Evolutionary conservation across 2,888 invertebrate genomes (phyloP), one percentile per base, ranked within the genome.

Genomic region (Sinodicranocentrus sp.): DNA sequence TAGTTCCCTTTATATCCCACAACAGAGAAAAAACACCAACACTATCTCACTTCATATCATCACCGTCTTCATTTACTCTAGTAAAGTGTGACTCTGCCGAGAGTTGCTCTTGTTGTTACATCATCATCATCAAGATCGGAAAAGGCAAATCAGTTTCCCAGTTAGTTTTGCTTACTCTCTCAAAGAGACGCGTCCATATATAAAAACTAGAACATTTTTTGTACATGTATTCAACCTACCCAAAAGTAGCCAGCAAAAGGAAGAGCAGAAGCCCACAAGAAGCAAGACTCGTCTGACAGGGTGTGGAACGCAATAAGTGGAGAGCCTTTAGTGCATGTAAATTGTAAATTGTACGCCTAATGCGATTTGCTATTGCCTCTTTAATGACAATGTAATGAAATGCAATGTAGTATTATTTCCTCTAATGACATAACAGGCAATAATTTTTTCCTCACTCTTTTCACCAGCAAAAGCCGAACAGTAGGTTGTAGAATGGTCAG

Each of bases 391-490:
- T 78, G 78, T 78, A 78, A 78, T 78, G 70, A 78, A 78, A 78
- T 70, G 44, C 68, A 78, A 61, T 78, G 65, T 78, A 59, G 70
- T 59, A 59, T 70, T 78, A 68, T 78, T 70, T 43, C 23, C 78
- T 78, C 70, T 78, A 78, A 78, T 78, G 70, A 78, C 70, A 78
- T 78, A 78, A 78, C 68, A 48, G 59, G 59, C 72, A 72, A 59
- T 72, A 72, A 68, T 71, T 71, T 71, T 71, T 71, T 71, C 57
- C 71, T 71, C 71, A 71, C 71, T 71, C 71, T 57, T 71, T 71
- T 54, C 25, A 71, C 71, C 71, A 48, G 57, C 39, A n/a, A 26
- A 39, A 43, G 61, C 59, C 59, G 72, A 72, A 39, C 10, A 15
- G 28, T 15, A 54, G 5, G 15, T 39, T 5, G 6, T 5, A 43